Base-by-base conservation (phyloP, 2,888 invertebrate species). In the Imbricaverruca yamaguchii region DNA sequence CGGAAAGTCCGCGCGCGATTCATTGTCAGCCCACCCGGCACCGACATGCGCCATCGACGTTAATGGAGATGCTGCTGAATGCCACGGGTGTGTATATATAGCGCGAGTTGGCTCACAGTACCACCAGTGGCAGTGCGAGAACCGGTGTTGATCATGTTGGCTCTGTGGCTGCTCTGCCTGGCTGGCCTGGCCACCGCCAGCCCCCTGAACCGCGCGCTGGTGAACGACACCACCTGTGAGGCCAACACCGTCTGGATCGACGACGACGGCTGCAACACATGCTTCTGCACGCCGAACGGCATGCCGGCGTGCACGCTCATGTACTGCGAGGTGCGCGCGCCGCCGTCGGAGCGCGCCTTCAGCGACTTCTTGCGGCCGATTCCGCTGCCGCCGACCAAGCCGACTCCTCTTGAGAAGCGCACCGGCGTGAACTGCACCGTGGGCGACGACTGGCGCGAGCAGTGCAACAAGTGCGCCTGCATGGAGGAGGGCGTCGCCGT, bases 381-480 rank as follows among this genome's bases (percentile, higher is more conserved):
- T 4, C 59, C 23, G 79, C 23, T 4, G 18, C n/a, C 77, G 77
- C 77, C n/a, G 79, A 11, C 79, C 57, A 57, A 23, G 57, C 57
- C 55, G 57, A 57, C n/a, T 57, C 79, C 79, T 23, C 8, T 25
- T 18, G 79, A 57, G 57, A 9, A 4, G 57, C 79, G 57, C 10
- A 11, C 57, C 57, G 77, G n/a, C 9, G 69, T 69, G 10, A 77
- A 21, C 57, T 79, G 79, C 57, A 59, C 15, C 23, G 13, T 9
- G 15, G 57, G 57, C n/a, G 57, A 56, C 15, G 9, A 13, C 4
- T 79, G 79, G 79, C 23, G 23, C 25, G 57, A 79, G 57, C 7
- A 79, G 13, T 79, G 79, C 79, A 79, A 79, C 79, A 8, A 11
- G 57, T 79, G 79, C 57, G 12, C 18, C 79, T 79, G 79, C n/a